Base-by-base conservation (phyloP, 2,113 vertebrate genomes). In the Lampris incognitus region DNA sequence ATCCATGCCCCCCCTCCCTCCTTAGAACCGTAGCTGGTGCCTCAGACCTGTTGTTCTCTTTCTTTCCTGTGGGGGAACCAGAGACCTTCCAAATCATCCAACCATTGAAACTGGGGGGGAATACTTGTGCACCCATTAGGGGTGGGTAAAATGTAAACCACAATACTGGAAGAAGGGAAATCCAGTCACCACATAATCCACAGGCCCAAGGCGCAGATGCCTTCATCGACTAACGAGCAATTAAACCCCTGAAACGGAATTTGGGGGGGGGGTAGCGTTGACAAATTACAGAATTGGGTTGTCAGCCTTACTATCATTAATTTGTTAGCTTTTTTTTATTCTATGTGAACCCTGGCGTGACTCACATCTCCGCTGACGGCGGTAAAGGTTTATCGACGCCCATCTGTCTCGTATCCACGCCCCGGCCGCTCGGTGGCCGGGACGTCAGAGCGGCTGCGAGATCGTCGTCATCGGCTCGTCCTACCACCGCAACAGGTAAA, bases 401-500 rank as follows among this genome's bases (percentile, higher is more conserved):
- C 81, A 82, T 74, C 74, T 69, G 54, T 58, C 81, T 62, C 66
- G 50, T 74, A 68, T 79, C 46, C 82, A 82, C 81, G 38, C 77
- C 81, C 61, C 78, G 74, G 78, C 79, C 40, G 71, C 72, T 1
- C 66, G 46, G 72, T 11, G 70, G 68, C 65, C 37, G 24, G 2
- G 56, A 78, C 59, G 49, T 63, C 84, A 46, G 64, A n/a, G 78
- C 81, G 85, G 76, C 11, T 81, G 82, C 81, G 70, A 62, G 77
- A 79, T 46, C 59, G 65, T 1, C 78, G 3, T 73, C 59, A 81
- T 40, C 66, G 24, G 24, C 24, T 24, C 24, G 24, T 24, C 54
- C 1, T 59, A 51, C 54, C 9, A n/a, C 85, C 39, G 86, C 90
- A 92, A 92, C 91, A 92, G 91, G 91, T 92, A 92, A 89, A 86